A percentile compares a stretch with the other conserved stretches of the same genome.
Evolutionary conservation across 2,113 vertebrate species (phyloP).

Genomic region (Semnornis frantzii): DNA sequence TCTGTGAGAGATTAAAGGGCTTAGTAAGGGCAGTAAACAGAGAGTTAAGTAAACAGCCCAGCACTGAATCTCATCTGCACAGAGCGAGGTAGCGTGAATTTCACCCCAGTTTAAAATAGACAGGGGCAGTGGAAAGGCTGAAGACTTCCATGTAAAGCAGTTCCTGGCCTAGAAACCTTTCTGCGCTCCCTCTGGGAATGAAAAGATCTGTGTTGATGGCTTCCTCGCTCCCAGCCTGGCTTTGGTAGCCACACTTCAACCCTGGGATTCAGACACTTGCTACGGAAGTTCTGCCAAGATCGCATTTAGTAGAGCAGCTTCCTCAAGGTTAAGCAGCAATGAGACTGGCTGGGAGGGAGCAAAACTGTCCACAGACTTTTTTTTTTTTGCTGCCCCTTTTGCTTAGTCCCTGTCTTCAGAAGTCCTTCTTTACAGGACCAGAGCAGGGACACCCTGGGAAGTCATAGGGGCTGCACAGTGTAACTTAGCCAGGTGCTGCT

Average conservation of each 20-base stretch:
- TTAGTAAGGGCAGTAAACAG: conserved; percentile 65
- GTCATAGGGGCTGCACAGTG: conserved; percentile 14
- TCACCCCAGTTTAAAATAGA: conserved; percentile 60
- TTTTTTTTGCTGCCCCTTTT: neutral
- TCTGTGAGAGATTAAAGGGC: conserved; percentile 50
- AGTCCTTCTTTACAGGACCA: conserved; percentile 6
- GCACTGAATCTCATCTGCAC: conserved; percentile 61
- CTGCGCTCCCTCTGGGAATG: conserved; percentile 30
- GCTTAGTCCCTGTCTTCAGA: neutral
- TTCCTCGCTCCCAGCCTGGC: conserved; percentile 27
- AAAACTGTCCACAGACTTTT: conserved; percentile 12
- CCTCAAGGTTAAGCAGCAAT: conserved; percentile 51
- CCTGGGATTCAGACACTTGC: conserved; percentile 15
- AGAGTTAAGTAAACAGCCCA: conserved; percentile 77
- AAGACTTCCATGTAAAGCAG: conserved; percentile 29
- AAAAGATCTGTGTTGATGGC: conserved; percentile 24
- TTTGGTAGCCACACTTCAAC: conserved; percentile 56
- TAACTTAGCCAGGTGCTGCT: conserved; percentile 58
- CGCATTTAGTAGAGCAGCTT: conserved; percentile 18
- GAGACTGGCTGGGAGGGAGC: conserved; percentile 43
- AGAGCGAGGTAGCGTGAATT: conserved; percentile 71
- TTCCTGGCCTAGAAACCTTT: conserved; percentile 49
- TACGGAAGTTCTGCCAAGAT: conserved; percentile 1
- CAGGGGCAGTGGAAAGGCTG: conserved; percentile 42
- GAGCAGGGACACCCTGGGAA: conserved; percentile 13